Base-by-base conservation (phyloP, 2,888 invertebrate species). In the Diploptera punctata region DNA sequence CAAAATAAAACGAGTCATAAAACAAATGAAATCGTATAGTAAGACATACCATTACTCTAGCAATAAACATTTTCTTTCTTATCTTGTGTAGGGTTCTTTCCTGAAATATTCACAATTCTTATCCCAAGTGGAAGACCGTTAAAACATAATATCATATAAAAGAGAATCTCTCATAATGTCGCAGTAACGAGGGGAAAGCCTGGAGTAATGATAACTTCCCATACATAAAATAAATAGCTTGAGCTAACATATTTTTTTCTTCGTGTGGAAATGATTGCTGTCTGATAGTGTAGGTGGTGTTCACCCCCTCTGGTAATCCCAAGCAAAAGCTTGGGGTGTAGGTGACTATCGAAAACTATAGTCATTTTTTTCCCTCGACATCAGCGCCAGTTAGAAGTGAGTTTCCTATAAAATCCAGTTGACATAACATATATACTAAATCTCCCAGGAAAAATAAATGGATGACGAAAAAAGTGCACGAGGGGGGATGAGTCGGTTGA, bases 161-260 rank as follows among this genome's bases (percentile, higher is more conserved):
- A 24, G 38, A 33, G 19, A 54, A 21, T 21, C 38, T 33, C 38
- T 68, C 54, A 24, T 52, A n/a, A n/a, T n/a, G n/a, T 57, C 38
- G 68, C 29, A 19, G 24, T 16, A 2, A n/a, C 5, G 24, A 19
- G 68, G 38, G 26, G 57, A 24, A 54, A 70, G 38, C 71, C 67
- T 24, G 26, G 43, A 67, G 69, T 67, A 73, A 73, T 74, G 75
- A 75, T 75, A 74, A 75, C 75, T 72, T 73, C 72, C 61, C 69
- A 70, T 68, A 74, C 75, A 75, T 75, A 75, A 75, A 75, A 75
- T 75, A 75, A 74, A 75, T 75, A 75, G 75, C 74, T 69, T 69
- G 38, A 68, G 72, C 75, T 73, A 75, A 75, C 75, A 75, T 74
- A 75, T 75, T 75, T 75, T 72, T 54, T 60, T 47, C 44, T 57